These are phyloP conservation scores for Halisarca cf. caerulea DNA, from an alignment of 37 sponge, comb jelly and placozoan genomes.

Conservation along the genomic window DNA sequence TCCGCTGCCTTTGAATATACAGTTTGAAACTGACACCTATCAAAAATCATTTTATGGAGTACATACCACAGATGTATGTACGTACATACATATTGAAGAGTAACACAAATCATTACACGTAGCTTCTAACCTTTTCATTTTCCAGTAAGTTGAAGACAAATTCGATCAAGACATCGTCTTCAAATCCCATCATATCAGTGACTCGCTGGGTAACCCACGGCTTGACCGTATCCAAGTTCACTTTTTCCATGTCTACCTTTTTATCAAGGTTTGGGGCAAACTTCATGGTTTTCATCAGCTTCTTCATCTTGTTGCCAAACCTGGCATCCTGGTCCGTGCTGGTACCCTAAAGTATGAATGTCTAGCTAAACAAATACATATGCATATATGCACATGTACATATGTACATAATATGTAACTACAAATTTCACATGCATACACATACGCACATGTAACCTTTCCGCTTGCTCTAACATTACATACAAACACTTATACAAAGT, in stretches of 20 bases:
- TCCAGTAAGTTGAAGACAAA: conserved; percentile 94
- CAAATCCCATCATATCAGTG: conserved; percentile 81
- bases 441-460: too few species aligned
- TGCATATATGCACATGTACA: background rate
- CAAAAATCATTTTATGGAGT: too few species aligned
- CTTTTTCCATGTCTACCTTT: conserved; percentile 94
- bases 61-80: too few species aligned
- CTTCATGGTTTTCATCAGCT: conserved; percentile 83
- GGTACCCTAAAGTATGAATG: conserved; percentile 68
- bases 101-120: too few species aligned
- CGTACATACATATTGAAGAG: too few species aligned
- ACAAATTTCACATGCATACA: background rate
- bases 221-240: conserved; percentile 89
- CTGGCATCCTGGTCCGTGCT: conserved; percentile 92
- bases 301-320: conserved; percentile 94
- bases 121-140: conserved; percentile 65
- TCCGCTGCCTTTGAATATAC: too few species aligned
- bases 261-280: conserved; percentile 80
- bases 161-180: conserved; percentile 94
- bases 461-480: too few species aligned
- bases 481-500: too few species aligned
- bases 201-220: conserved; percentile 91
- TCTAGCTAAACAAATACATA: background rate
- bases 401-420: background rate
- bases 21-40: too few species aligned